Evolutionary conservation across 2,888 invertebrate species (phyloP), one percentile per base, ranked within the genome.

Genomic region (Anarsia innoxiella): DNA sequence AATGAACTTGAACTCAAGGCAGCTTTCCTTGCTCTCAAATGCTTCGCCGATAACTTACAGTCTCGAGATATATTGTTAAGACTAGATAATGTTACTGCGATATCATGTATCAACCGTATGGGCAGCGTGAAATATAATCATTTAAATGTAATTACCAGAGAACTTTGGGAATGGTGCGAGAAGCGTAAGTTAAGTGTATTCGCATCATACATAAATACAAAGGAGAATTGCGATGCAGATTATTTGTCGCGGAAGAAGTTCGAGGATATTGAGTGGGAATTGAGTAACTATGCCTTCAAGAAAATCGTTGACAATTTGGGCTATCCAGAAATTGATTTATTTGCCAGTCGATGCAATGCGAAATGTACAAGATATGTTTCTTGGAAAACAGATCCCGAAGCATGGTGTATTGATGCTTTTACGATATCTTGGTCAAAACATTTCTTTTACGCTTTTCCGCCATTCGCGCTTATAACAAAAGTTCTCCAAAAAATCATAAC

Each of bases 151-250:
- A 23, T 44, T 3, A 13, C 42, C 1, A 16, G 30, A 26, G 11
- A 34, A 1, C 25, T 46, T 5, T 46, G 42, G 42, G 34, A 41
- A 10, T 45, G 38, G 38, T 43, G 43, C 15, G 43, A 48, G 12
- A 2, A 11, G 1, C 19, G 31, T 12, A 37, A 37, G 1, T 14
- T 44, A 2, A 36, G 29, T 15, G 30, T 45, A 3, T 44, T 33
- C 31, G 47, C 47, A 9, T 41, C 40, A 3, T 44, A 46, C 23
- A 46, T 48, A 4, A 38, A 34, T 9, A 38, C 42, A 3, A 14
- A 25, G 9, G 39, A 42, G n/a, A 48, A 48, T 37, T 11, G 2
- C 1, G 33, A 29, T 5, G 48, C 45, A n/a, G 44, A 48, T 23
- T 1, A 3, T 6, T 27, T 37, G 9, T 45, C 50, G 0, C 25